phyloP scores from a whole-genome alignment of 1,140 invertebrate genomes.

The Drosophila simulans region DNA sequence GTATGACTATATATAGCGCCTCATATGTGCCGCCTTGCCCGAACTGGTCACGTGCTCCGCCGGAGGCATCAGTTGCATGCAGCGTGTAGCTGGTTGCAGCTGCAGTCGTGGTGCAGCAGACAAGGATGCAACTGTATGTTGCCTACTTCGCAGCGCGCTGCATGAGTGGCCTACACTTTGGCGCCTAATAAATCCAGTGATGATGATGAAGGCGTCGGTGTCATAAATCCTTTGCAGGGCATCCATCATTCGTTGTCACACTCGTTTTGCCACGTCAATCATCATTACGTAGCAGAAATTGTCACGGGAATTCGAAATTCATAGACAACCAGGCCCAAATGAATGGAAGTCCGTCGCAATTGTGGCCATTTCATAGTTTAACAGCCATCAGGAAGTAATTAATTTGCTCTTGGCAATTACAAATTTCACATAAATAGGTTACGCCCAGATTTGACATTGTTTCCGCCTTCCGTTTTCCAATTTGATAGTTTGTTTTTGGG shows the following conservation, averaged over 20 bases:
- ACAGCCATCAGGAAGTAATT: not conserved
- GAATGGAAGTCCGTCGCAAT: not conserved
- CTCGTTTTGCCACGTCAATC: slow-evolving; percentile 33
- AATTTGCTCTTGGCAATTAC: not conserved
- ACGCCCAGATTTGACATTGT: too few relatives aligned
- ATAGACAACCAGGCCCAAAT: not conserved
- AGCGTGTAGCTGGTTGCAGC: not conserved
- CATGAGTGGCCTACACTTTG: slow-evolving; percentile 11
- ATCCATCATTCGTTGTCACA: slow-evolving; percentile 22
- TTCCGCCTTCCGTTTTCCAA: too few relatives aligned
- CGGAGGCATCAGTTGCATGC: not conserved
- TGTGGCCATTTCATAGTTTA: not conserved
- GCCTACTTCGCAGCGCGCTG: slow-evolving; percentile 4
- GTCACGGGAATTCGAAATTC: not conserved
- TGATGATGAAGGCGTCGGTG: not conserved
- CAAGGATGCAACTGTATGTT: slow-evolving; percentile 5
- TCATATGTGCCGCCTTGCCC: not conserved
- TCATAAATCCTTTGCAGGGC: slow-evolving; percentile 8
- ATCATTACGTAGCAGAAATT: slow-evolving; percentile 24
- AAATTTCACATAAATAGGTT: not conserved
- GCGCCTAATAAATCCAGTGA: slow-evolving; percentile 12
- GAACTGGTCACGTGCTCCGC: slow-evolving; percentile 1
- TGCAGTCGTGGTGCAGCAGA: not conserved
- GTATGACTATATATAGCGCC: slow-evolving; percentile 21
- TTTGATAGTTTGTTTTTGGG: slow-evolving; percentile 3